These are phyloP conservation scores for Athene cunicularia DNA, from an alignment of 2,113 vertebrate species.

Conservation along the genomic window DNA sequence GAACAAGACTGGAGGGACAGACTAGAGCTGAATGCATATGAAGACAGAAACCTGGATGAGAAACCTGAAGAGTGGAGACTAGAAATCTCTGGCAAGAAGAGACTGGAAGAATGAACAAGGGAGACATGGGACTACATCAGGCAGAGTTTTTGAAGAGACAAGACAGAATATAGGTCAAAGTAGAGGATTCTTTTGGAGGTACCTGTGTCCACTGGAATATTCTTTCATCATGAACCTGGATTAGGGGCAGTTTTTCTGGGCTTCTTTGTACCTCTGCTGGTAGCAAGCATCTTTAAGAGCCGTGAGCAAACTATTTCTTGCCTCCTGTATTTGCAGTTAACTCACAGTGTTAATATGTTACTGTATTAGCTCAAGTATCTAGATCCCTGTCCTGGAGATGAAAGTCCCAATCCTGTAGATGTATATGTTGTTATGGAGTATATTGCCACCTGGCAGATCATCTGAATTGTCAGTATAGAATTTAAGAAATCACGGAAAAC, in stretches of 20 bases:
- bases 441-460: neutral
- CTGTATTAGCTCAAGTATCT: neutral
- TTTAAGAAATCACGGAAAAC: neutral
- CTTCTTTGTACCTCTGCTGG: neutral
- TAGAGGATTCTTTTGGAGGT: neutral
- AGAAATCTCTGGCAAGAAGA: neutral
- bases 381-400: neutral
- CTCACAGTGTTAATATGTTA: neutral
- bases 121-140: neutral
- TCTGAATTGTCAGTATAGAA: neutral
- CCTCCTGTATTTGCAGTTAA: neutral
- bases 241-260: neutral
- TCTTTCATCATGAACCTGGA: neutral
- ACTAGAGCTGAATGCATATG: neutral
- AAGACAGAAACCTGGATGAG: neutral
- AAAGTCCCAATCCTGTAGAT: neutral
- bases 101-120: neutral
- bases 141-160: neutral
- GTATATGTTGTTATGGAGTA: neutral
- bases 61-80: neutral
- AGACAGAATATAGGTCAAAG: neutral
- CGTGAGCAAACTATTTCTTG: neutral
- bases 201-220: neutral
- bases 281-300: neutral
- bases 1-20: neutral